Evolutionary conservation across 2,113 vertebrate genomes (phyloP).

Genomic region (Zosterops pallidus): DNA sequence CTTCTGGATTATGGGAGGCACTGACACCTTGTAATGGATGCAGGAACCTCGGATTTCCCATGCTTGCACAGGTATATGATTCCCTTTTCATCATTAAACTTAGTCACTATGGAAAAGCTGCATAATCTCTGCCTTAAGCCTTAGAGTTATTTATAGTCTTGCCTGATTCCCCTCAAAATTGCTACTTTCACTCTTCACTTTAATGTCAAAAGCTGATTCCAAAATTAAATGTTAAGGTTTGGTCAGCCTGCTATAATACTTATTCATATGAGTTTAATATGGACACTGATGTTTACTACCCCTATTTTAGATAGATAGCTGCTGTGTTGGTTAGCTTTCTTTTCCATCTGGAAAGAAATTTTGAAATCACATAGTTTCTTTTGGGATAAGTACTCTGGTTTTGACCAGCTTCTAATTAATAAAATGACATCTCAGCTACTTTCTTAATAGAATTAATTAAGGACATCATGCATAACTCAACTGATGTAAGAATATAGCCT

Average conservation of each 20-base stretch:
- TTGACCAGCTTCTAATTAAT: conserved; percentile 6
- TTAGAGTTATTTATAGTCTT: neutral
- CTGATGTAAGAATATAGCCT: neutral
- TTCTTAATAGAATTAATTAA: neutral
- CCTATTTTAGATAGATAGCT: neutral
- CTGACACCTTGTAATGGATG: conserved; percentile 95
- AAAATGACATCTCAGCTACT: neutral
- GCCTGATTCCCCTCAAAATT: neutral
- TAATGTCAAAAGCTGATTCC: neutral
- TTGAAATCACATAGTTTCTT: neutral
- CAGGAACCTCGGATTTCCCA: conserved; percentile 89
- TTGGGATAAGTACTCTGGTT: conserved; percentile 1
- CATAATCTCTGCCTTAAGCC: neutral
- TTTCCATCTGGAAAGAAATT: neutral
- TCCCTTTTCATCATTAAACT: neutral
- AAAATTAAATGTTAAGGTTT: neutral
- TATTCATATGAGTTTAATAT: neutral
- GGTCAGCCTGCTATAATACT: neutral
- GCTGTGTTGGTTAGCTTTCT: neutral
- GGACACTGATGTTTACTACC: neutral
- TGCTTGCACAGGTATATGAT: conserved; percentile 84
- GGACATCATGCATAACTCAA: neutral
- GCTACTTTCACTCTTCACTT: neutral
- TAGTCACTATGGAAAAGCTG: neutral
- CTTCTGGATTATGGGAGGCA: conserved; percentile 92